Base-by-base conservation (phyloP, 2,113 vertebrate species). In the Nanorana parkeri region DNA sequence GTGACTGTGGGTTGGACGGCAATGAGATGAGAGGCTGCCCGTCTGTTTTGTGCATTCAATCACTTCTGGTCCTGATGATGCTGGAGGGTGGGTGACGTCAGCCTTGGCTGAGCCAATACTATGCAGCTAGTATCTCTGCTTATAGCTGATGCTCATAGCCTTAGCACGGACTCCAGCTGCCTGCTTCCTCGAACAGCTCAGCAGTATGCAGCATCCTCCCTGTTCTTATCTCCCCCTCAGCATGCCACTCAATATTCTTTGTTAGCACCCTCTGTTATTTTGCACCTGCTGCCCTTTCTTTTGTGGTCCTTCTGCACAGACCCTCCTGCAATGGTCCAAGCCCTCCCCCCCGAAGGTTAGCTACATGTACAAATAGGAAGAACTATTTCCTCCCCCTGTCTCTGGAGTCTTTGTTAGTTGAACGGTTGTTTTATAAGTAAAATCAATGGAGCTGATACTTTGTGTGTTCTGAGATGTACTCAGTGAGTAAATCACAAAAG, bases 171-270 rank as follows among this genome's bases (percentile, higher is more conserved):
- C 76, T 66, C 63, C 76, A 78, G 76, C 76, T 63, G 75, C 71
- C 73, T 67, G 58, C 29, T 32, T 41, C 47, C 68, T 1, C 69
- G 32, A 47, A 47, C 41, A 47, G 28, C 68, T 26, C 77, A 66
- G 69, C 71, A 80, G 73, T 66, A 24, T 29, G 84, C 85, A 23
- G 84, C 2, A 78, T 66, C 58, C 63, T 60, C 72, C 64, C 32
- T 76, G 32, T 56, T 68, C 24, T 67, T 58, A 68, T 65, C 85
- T 81, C 63, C 61, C 51, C 58, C 56, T 47, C 77, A 80, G 68
- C 87, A 82, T 86, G 77, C 77, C 86, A 78, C 84, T 61, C 80
- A 7, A 47, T 20, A 76, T 71, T 65, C 71, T 52, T 68, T 77
- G 79, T 71, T 74, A 54, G 36, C 0, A 61, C 54, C 80, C 76